Base-by-base conservation (phyloP, 2,888 invertebrate genomes). In the Galeopsomyia nigrocyanea region DNA sequence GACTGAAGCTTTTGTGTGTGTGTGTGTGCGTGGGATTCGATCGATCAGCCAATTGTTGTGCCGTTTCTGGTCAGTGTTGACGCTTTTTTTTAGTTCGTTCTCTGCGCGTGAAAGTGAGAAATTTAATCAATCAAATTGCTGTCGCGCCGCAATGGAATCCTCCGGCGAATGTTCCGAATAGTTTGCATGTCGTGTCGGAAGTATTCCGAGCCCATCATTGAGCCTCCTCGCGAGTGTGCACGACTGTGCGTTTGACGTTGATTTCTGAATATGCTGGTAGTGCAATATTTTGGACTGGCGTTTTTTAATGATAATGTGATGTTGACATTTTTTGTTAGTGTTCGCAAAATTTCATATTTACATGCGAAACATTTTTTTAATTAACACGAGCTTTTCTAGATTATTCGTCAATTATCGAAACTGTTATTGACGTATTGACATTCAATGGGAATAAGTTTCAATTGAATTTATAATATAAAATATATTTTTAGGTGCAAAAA, bases 41-140 rank as follows among this genome's bases (percentile, higher is more conserved):
- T 62, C 63, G 69, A 69, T 67, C 49, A 19, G 62, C 39, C 62
- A 50, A 63, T 63, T 69, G 57, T 63, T 69, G 53, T 68, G 60
- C 53, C n/a, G 13, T 21, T 51, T 31, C 16, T 26, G 5, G 6
- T 22, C 47, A 1, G 39, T 39, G 39, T 39, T 10, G 16, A n/a
- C n/a, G 10, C 5, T 57, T 22, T 47, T 53, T 46, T 47, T 53
- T 2, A 47, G 22, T 31, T 21, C 10, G 26, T 61, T 17, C 46
- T 31, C 58, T 21, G 16, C 9, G 26, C 56, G 56, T 19, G 62
- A 56, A 56, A 69, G 50, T 63, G 69, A 69, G 63, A 69, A 69
- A 69, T 69, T 69, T 69, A 69, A 69, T 69, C 63, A 69, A 69
- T 69, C 69, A 69, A 69, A 63, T 57, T 63, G 62, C 57, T 39